A percentile compares a stretch with the other conserved stretches of the same genome.
Conservation (phyloP, 2,113 vertebrate species). For the Pardalotus punctatus region DNA sequence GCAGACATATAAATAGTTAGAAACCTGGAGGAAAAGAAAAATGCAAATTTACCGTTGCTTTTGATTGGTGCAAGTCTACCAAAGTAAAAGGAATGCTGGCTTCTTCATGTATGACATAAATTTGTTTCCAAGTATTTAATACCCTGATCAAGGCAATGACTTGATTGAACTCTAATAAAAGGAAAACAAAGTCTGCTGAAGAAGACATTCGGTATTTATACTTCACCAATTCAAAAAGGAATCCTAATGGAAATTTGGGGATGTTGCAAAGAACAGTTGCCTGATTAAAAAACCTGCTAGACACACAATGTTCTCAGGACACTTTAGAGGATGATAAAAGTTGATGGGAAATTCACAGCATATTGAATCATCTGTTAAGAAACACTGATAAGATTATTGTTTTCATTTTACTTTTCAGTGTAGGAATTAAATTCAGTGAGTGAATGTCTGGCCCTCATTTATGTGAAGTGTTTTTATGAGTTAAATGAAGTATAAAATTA, state of each 20-base stretch:
- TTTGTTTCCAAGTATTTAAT: not conserved
- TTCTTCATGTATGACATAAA: not conserved
- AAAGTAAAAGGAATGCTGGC: not conserved
- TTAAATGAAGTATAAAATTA: not conserved
- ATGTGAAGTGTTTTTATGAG: not conserved
- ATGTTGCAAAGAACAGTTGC: not conserved
- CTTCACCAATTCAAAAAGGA: not conserved
- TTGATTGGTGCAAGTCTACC: not conserved
- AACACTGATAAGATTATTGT: not conserved
- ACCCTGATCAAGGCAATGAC: not conserved
- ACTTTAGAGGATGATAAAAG: not conserved
- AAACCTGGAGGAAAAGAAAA: not conserved
- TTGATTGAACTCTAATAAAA: not conserved
- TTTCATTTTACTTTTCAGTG: constrained; percentile 2
- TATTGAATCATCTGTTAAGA: not conserved
- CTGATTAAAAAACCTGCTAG: not conserved
- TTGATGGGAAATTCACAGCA: not conserved
- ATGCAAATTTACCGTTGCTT: not conserved
- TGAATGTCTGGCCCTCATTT: not conserved
- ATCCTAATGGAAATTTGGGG: not conserved
- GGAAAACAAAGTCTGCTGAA: not conserved
- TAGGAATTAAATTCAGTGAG: not conserved
- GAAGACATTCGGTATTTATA: not conserved
- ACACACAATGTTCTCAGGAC: not conserved
- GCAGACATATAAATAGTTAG: not conserved